Evolutionary conservation across 92 coral and sea anemone species (phyloP), one percentile per base, ranked within the genome.

Genomic region (Epizoanthus illoricatus): DNA sequence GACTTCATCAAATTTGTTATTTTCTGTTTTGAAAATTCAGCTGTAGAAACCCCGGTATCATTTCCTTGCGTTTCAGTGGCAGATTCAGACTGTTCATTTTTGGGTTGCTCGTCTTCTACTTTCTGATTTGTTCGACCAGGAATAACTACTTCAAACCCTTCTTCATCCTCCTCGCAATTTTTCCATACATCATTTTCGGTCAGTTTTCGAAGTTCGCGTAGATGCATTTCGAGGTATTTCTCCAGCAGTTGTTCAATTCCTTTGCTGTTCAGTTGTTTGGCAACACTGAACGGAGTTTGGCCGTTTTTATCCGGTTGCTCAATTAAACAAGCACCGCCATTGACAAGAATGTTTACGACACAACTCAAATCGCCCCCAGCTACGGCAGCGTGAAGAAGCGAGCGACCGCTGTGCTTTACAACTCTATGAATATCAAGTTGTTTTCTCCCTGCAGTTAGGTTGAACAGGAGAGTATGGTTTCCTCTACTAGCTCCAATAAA

Each of bases 401-500:
- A 69, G 16, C 90, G 87, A 33, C 90, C 90, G 67, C 90, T 88
- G 81, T 82, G 85, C 10, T 71, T 60, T 21, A 88, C 90, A 55
- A 70, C 79, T 62, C 68, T 74, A 10, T 78, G 56, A 47, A 88
- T 80, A 28, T 52, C 79, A 15, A 84, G 62, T 70, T 79, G 71
- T 39, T 82, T 85, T 43, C 68, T 82, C 1, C 87, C 84, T n/a
- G 70, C 76, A 23, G 85, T 66, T 36, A 88, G 64, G 75, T 56
- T 71, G 69, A 84, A 83, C 45, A 88, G 56, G 18, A 88, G 58
- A 23, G 81, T 59, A 15, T 73, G 76, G 68, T 88, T 75, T 13
- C 90, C 90, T 79, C 85, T 72, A 15, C 85, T 86, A 5, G 90
- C 90, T 43, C 88, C 90, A 40, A 84, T 88, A 68, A 88, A 88